Evolutionary conservation across 2,797 vertebrate species (phyloP), one percentile per base, ranked within the genome.

Genomic region (Sebastes nivosus): DNA sequence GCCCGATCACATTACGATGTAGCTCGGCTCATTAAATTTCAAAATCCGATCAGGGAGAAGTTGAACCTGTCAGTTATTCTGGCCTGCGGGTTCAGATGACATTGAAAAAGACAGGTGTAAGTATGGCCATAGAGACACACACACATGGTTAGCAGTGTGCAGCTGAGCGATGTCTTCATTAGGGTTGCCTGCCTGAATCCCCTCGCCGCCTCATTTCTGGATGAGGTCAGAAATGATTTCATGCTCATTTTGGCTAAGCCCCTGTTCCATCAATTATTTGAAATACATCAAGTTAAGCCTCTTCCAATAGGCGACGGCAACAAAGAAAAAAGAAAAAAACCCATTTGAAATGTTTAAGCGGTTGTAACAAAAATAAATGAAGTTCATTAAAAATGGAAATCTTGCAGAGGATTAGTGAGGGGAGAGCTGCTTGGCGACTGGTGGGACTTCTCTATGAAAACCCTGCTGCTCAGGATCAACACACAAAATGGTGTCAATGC

Each of bases 381-480:
- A 80, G 68, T 91, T 91, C 71, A 92, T 92, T 90, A 89, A 88
- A 92, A 89, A 92, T 90, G 87, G 77, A 88, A 89, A 92, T 90
- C 69, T 79, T 70, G 75, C 74, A 2, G 72, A 27, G 85, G 88
- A 90, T 92, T 91, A 88, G 84, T 20, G 50, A 77, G 77, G 32
- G 32, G 55, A 78, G 79, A 79, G 83, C 76, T 7, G 66, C 68
- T 81, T 46, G 67, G 67, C 25, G 11, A 42, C 79, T 85, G 75
- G 29, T 67, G 78, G 80, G 78, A 79, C 64, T 34, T 77, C 58
- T 79, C 74, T 20, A 52, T 83, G 72, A 81, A 84, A 88, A 75
- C 79, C 75, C 77, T 66, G 84, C 67, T 78, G 79, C 75, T 83
- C 77, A 60, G 72, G 71, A 89, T 87, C 81, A 80, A 84, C 84